Evolutionary conservation across 2,888 invertebrate species (phyloP), one percentile per base, ranked within the genome.

Genomic region (Tiliacea aurago): DNA sequence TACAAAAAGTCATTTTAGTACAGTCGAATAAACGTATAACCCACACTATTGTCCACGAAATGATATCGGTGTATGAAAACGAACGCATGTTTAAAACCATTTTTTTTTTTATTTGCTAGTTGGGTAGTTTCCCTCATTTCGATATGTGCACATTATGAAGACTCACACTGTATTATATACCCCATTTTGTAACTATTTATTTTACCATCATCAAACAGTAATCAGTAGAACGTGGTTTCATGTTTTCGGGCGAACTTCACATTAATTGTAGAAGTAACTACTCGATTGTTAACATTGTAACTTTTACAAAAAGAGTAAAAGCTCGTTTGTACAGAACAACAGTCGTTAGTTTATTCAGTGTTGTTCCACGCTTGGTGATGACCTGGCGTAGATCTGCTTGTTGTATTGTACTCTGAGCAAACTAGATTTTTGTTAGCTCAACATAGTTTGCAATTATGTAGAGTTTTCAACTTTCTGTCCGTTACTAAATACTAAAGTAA

Each of bases 121-220:
- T n/a, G n/a, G n/a, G n/a, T n/a, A n/a, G n/a, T n/a, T n/a, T n/a
- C n/a, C n/a, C n/a, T n/a, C n/a, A n/a, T n/a, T n/a, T n/a, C n/a
- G n/a, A n/a, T n/a, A n/a, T n/a, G n/a, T n/a, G n/a, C n/a, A n/a
- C n/a, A n/a, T n/a, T n/a, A n/a, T n/a, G n/a, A n/a, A n/a, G n/a
- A n/a, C n/a, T n/a, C n/a, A n/a, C n/a, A n/a, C 28, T 28, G 28
- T 28, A 28, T 28, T 28, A 28, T 28, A 47, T 72, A 64, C 41
- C 51, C 15, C 58, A 63, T 70, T 64, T 70, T 70, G 45, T 61
- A 28, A 69, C 58, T 76, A 70, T 70, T 78, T 70, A 70, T 64
- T 78, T 64, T 64, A n/a, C 33, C 79, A 62, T 45, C 71, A 67
- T 37, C 37, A 70, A 41, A 49, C 53, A 58, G n/a, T 59, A 70